Evolutionary conservation across 2,888 invertebrate species (phyloP).

Genomic region (Amphiduros pacificus): DNA sequence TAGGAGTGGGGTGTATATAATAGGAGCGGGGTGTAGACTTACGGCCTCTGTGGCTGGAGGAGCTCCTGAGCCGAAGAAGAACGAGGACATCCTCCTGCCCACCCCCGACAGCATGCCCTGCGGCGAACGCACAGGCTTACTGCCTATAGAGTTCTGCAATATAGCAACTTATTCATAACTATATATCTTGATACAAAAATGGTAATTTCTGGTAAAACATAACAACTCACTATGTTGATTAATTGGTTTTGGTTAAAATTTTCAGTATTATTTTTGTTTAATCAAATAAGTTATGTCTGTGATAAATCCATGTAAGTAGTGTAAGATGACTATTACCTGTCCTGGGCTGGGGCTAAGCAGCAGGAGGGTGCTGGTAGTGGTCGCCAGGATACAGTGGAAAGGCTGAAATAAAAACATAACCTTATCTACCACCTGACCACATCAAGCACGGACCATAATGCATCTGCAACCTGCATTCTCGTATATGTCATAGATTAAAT

Average conservation of each 20-base stretch:
- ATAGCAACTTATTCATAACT: background rate
- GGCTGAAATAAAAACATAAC: constrained; percentile 4
- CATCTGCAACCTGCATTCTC: too few species aligned
- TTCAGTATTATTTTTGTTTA: too few species aligned
- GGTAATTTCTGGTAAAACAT: too few species aligned
- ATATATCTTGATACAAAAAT: too few species aligned
- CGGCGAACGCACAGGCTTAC: constrained; percentile 53
- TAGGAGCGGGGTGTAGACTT: too few species aligned
- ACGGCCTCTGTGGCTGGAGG: constrained; percentile 6
- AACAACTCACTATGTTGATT: too few species aligned
- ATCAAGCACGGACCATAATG: too few species aligned
- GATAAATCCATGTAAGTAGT: background rate
- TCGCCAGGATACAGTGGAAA: constrained; percentile 75
- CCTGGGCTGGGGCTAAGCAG: constrained; percentile 68
- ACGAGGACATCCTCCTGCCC: constrained; percentile 76
- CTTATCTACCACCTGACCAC: too few species aligned
- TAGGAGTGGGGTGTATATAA: too few species aligned
- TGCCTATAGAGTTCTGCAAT: constrained; percentile 58
- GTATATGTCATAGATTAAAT: background rate
- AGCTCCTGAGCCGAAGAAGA: constrained; percentile 72
- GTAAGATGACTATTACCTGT: constrained; percentile 6
- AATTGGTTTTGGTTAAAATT: too few species aligned
- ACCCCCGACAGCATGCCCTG: constrained; percentile 76
- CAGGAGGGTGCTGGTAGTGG: constrained; percentile 86
- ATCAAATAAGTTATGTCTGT: too few species aligned